These are phyloP conservation scores for Vannuccia rotundouncinata DNA, from an alignment of 2,888 invertebrate species.

Conservation along the genomic window DNA sequence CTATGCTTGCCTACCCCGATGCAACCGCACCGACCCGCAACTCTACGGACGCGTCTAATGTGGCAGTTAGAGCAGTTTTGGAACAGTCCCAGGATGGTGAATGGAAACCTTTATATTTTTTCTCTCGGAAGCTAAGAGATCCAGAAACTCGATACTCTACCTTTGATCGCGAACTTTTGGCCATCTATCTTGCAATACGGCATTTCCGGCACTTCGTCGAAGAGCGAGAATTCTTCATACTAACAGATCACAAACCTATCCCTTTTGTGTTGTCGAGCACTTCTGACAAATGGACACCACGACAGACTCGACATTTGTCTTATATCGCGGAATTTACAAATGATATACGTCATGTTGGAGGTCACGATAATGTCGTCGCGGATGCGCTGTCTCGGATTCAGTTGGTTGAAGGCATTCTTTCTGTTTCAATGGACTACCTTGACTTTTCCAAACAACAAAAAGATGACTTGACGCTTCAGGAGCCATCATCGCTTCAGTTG, in stretches of 20 bases:
- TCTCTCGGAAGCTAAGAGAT: conserved; percentile 23
- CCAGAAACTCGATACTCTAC: background rate
- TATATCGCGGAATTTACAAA: conserved; percentile 9
- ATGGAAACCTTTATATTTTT: conserved; percentile 41
- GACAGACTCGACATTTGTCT: conserved; percentile 4
- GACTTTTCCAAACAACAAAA: background rate
- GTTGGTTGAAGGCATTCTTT: background rate
- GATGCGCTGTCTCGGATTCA: conserved; percentile 33
- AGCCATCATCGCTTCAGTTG: background rate
- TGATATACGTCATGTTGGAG: background rate
- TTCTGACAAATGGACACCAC: conserved; percentile 38
- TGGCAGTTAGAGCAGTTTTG: conserved; percentile 21
- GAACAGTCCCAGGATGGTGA: background rate
- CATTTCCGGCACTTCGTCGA: conserved; percentile 45
- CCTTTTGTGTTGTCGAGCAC: conserved; percentile 48
- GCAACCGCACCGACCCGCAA: background rate
- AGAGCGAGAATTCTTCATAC: conserved; percentile 48
- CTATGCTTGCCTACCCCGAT: background rate
- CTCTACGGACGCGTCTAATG: conserved; percentile 17
- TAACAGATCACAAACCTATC: conserved; percentile 44
- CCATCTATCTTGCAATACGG: conserved; percentile 11
- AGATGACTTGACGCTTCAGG: conserved; percentile 3
- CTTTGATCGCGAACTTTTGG: conserved; percentile 28
- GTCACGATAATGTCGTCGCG: conserved; percentile 28
- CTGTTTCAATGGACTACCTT: background rate